phyloP scores from a whole-genome alignment of 2,797 vertebrate genomes.

The Myripristis jacobus region DNA sequence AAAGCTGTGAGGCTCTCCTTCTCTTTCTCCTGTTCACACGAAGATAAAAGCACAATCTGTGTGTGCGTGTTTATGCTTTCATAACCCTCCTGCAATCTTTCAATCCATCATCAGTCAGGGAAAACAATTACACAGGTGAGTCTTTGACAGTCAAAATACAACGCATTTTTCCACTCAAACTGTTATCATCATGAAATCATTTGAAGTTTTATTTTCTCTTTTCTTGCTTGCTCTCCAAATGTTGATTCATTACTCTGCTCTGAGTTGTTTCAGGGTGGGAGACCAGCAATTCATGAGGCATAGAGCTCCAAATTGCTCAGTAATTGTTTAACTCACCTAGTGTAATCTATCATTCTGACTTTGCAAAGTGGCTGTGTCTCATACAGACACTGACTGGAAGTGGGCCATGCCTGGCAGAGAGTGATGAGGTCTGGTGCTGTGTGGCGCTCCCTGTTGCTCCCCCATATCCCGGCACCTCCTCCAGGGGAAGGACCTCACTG shows the following conservation, averaged over 20 bases:
- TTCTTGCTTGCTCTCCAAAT: constrained; percentile 44
- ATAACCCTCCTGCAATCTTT: neutral
- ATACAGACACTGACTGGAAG: constrained; percentile 66
- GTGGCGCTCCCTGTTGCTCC: constrained; percentile 48
- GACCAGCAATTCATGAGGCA: constrained; percentile 64
- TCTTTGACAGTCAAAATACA: constrained; percentile 18
- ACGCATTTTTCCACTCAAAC: constrained; percentile 23
- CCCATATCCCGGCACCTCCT: constrained; percentile 15
- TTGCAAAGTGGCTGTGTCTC: constrained; percentile 57
- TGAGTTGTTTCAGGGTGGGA: constrained; percentile 53
- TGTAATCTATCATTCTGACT: constrained; percentile 80
- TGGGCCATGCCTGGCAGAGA: constrained; percentile 74
- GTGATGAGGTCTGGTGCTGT: constrained; percentile 69
- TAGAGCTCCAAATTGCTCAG: constrained; percentile 67
- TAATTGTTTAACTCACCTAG: constrained; percentile 81
- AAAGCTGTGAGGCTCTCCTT: neutral
- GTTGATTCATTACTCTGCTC: constrained; percentile 65
- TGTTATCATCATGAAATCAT: constrained; percentile 35
- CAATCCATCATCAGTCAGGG: constrained; percentile 8
- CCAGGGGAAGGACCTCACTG: constrained; percentile 38
- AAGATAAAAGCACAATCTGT: constrained; percentile 25
- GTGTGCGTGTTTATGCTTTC: neutral
- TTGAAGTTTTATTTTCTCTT: constrained; percentile 30
- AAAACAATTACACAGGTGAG: neutral
- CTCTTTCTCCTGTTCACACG: neutral